These are phyloP conservation scores for Tribolium madens DNA, from an alignment of 1,140 invertebrate species.

Conservation along the genomic window DNA sequence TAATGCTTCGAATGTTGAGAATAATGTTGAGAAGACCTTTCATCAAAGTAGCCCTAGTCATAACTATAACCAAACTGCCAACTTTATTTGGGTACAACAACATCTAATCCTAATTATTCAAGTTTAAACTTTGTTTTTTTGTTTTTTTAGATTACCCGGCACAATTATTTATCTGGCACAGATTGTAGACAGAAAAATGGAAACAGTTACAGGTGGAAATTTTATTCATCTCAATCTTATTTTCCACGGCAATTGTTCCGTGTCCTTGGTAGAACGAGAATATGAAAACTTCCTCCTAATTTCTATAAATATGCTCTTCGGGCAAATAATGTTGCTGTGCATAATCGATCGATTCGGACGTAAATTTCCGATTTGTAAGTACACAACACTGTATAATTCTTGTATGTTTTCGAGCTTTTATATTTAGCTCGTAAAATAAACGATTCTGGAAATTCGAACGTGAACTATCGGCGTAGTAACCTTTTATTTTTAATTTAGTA, in stretches of 20 bases:
- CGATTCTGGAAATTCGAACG: slow-evolving; percentile 4
- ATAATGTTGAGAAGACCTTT: background rate
- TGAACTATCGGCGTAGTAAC: background rate
- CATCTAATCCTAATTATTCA: no score
- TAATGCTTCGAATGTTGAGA: slow-evolving; percentile 7
- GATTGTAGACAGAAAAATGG: background rate
- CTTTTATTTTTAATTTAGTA: no score
- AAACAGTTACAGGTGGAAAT: slow-evolving; percentile 29
- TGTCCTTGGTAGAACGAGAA: background rate
- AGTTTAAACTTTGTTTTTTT: no score
- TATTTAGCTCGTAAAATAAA: slow-evolving; percentile 41
- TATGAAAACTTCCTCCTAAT: slow-evolving; percentile 33
- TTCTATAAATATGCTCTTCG: slow-evolving; percentile 41
- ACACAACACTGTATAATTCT: background rate
- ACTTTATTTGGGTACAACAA: slow-evolving; percentile 4
- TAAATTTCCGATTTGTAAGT: slow-evolving; percentile 42
- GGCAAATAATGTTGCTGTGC: slow-evolving; percentile 34
- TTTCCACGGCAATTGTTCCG: slow-evolving; percentile 5
- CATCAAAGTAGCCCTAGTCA: background rate
- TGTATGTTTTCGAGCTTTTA: slow-evolving; percentile 6
- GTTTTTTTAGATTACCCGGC: slow-evolving; percentile 1
- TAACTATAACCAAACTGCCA: background rate
- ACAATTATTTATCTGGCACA: slow-evolving; percentile 8
- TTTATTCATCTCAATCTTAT: slow-evolving; percentile 34
- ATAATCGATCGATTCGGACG: slow-evolving; percentile 46